These are phyloP conservation scores for Alligator mississippiensis DNA, from an alignment of 2,113 vertebrate genomes.

Conservation along the genomic window DNA sequence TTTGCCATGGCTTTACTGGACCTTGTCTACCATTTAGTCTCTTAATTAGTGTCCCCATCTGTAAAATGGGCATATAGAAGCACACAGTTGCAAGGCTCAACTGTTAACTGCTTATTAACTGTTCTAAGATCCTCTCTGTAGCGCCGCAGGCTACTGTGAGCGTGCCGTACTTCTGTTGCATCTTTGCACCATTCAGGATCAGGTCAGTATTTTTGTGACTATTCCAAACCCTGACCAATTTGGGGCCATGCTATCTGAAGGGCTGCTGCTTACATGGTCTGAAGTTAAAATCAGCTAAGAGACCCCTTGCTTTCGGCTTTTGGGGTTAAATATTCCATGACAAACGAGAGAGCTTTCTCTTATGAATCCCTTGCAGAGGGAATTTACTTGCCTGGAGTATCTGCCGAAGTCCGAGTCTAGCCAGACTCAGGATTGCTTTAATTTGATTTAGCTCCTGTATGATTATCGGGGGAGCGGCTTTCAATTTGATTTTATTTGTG, in stretches of 20 bases:
- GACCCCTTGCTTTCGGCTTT: not conserved
- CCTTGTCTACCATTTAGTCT: not conserved
- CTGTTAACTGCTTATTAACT: not conserved
- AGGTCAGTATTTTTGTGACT: not conserved
- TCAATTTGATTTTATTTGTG: not conserved
- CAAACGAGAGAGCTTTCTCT: not conserved
- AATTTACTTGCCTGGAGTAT: not conserved
- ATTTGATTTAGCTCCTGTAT: not conserved
- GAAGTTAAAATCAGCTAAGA: not conserved
- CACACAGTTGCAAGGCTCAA: not conserved
- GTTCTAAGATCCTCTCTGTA: fast-evolving
- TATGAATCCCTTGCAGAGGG: not conserved
- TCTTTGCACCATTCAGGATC: not conserved
- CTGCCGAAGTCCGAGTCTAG: not conserved
- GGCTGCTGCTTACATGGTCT: not conserved
- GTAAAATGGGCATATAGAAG: not conserved
- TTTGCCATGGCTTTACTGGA: not conserved
- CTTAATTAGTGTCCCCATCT: not conserved
- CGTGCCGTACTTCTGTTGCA: not conserved
- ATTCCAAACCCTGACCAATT: not conserved
- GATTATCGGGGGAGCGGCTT: not conserved
- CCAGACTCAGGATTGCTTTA: not conserved
- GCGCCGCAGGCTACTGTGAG: fast-evolving
- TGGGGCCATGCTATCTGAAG: not conserved
- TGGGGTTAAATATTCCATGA: not conserved